These are phyloP conservation scores for Odontamblyopus rebecca DNA, from an alignment of 2,797 vertebrate genomes.

Conservation along the genomic window DNA sequence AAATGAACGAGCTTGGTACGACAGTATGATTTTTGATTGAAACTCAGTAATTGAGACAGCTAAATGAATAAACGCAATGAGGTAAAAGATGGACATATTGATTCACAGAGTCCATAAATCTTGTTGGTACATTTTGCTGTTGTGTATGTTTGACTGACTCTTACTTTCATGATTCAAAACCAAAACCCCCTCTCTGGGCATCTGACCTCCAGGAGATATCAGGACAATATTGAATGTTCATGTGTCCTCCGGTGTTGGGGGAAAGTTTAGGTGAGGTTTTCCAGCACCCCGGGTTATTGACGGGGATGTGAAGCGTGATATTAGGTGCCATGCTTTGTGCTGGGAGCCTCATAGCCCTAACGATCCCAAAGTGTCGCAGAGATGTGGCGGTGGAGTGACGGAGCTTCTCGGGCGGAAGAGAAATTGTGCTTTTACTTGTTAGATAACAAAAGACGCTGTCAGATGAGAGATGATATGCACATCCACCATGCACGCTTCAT, in stretches of 20 bases:
- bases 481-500: background rate
- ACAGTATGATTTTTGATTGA: background rate
- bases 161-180: constrained; percentile 21
- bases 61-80: constrained; percentile 7
- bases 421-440: constrained; percentile 16
- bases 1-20: background rate
- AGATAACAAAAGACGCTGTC: constrained; percentile 13
- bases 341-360: constrained; percentile 44
- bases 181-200: constrained; percentile 22
- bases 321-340: constrained; percentile 46
- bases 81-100: constrained; percentile 1
- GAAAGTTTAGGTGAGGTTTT: constrained; percentile 33
- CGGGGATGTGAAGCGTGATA: constrained; percentile 57
- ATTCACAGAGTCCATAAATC: constrained; percentile 11
- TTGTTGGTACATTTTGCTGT: background rate
- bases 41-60: background rate
- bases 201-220: constrained; percentile 27
- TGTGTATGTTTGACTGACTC: constrained; percentile 6
- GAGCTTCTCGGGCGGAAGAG: constrained; percentile 43
- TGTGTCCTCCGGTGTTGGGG: constrained; percentile 30
- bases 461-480: constrained; percentile 5
- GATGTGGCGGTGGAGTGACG: constrained; percentile 42
- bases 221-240: constrained; percentile 16
- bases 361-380: constrained; percentile 34
- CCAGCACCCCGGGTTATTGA: constrained; percentile 32